phyloP scores from a whole-genome alignment of 2,113 vertebrate genomes.

The Lagopus muta region DNA sequence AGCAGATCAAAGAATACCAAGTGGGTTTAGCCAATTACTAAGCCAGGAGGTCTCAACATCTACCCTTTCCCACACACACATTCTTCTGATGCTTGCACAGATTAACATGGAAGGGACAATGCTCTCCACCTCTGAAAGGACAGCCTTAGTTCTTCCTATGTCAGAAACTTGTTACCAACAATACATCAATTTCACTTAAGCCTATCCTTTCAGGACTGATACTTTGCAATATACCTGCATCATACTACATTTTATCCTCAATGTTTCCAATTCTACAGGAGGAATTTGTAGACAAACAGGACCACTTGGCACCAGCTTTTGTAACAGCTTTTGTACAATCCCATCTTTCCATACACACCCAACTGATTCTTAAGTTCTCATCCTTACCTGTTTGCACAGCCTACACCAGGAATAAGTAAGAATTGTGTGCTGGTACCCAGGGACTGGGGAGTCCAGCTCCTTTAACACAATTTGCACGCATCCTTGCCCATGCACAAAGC shows the following conservation, averaged over 20 bases:
- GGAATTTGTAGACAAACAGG: not conserved
- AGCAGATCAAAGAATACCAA: constrained; percentile 1
- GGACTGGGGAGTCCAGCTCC: constrained; percentile 96
- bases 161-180: not conserved
- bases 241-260: not conserved
- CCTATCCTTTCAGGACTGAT: not conserved
- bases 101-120: not conserved
- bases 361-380: not conserved
- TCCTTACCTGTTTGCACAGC: constrained; percentile 93
- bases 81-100: not conserved
- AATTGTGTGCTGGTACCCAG: constrained; percentile 98
- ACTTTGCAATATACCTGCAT: not conserved
- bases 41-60: not conserved
- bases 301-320: not conserved
- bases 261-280: not conserved
- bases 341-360: not conserved
- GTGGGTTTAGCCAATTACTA: not conserved
- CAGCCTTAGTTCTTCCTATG: not conserved
- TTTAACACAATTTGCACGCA: constrained; percentile 98
- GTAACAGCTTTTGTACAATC: not conserved
- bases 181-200: not conserved
- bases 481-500: constrained; percentile 95
- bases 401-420: constrained; percentile 99
- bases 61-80: not conserved
- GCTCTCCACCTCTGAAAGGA: not conserved